Conservation (phyloP, 2,888 invertebrate species). For the Oligia fasciuncula region DNA sequence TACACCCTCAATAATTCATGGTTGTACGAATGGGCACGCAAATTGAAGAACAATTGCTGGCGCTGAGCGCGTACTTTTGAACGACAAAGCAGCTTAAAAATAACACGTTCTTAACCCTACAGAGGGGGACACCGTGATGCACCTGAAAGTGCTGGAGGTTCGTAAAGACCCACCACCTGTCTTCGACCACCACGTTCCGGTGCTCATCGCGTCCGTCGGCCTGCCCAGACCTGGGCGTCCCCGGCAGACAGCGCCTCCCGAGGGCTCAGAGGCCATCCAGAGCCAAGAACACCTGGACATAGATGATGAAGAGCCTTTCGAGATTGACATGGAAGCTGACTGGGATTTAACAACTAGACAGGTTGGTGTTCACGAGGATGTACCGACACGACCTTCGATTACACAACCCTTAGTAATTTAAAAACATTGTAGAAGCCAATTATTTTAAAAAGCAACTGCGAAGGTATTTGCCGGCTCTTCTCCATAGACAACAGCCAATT, state of each 20-base stretch:
- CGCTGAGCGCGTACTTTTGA: neutral
- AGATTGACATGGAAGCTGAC: constrained; percentile 89
- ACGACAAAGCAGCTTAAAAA: neutral
- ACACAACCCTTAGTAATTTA: too few relatives aligned
- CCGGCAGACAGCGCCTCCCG: constrained; percentile 68
- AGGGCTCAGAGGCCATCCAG: constrained; percentile 70
- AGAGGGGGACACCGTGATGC: constrained; percentile 96
- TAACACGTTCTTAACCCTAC: constrained; percentile 49
- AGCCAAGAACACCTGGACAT: constrained; percentile 86
- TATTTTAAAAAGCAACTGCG: neutral
- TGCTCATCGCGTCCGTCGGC: constrained; percentile 91
- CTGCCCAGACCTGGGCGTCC: constrained; percentile 84
- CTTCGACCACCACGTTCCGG: constrained; percentile 97
- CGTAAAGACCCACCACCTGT: constrained; percentile 95
- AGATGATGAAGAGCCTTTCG: constrained; percentile 90
- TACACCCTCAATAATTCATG: neutral
- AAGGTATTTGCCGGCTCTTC: neutral
- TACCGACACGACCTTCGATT: neutral
- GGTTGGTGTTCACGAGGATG: constrained; percentile 84
- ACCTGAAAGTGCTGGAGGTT: constrained; percentile 96
- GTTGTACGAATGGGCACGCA: neutral
- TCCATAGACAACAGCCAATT: neutral
- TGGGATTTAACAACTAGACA: constrained; percentile 99
- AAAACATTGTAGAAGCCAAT: neutral
- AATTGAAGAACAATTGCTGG: neutral